A percentile compares a stretch with the other conserved stretches of the same genome.
These are phyloP conservation scores for Triplophysa siluroides DNA, from an alignment of 2,113 vertebrate genomes.

Conservation along the genomic window DNA sequence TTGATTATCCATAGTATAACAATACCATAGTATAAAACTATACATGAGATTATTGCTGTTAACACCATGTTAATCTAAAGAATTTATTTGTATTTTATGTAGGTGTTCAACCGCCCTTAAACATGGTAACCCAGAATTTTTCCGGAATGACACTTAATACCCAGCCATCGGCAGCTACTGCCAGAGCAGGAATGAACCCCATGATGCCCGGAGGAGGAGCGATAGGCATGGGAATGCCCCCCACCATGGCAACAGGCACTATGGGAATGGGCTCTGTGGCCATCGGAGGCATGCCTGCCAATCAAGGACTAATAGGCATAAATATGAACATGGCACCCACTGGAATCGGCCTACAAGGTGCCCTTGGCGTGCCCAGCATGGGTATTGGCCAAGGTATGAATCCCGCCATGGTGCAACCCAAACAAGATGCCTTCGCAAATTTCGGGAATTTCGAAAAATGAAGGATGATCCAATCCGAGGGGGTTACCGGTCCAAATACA, in stretches of 20 bases:
- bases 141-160: slow-evolving; percentile 85
- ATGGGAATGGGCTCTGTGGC: slow-evolving; percentile 86
- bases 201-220: slow-evolving; percentile 72
- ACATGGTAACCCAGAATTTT: slow-evolving; percentile 87
- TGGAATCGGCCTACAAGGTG: slow-evolving; percentile 72
- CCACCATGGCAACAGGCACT: slow-evolving; percentile 80
- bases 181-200: slow-evolving; percentile 75
- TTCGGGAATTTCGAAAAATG: slow-evolving; percentile 98
- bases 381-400: slow-evolving; percentile 74
- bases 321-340: slow-evolving; percentile 78
- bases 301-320: slow-evolving; percentile 75
- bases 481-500: slow-evolving; percentile 43
- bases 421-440: slow-evolving; percentile 98
- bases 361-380: slow-evolving; percentile 78
- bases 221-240: slow-evolving; percentile 80
- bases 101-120: slow-evolving; percentile 86
- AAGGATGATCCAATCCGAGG: slow-evolving; percentile 52
- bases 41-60: too few relatives aligned
- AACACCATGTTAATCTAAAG: not conserved
- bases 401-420: slow-evolving; percentile 83
- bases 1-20: too few relatives aligned
- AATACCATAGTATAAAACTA: too few relatives aligned
- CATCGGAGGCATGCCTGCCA: slow-evolving; percentile 61
- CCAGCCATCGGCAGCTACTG: slow-evolving; percentile 75
- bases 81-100: slow-evolving; percentile 35